phyloP scores from a whole-genome alignment of 2,888 invertebrate species.

The Cryptosula pallasiana region DNA sequence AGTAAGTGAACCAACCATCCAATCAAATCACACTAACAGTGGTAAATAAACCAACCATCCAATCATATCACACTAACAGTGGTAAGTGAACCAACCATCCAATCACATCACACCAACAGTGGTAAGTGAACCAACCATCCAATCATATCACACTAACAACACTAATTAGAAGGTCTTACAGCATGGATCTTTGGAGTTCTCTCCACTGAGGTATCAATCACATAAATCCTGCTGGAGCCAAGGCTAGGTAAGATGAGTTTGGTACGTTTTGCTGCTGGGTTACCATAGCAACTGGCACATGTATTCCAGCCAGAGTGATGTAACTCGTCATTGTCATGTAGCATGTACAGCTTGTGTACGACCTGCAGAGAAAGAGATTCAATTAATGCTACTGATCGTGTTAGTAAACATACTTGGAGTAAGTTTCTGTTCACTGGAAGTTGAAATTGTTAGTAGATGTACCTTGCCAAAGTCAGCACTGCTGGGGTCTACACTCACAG shows the following conservation, averaged over 20 bases:
- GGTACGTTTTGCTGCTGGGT: conserved; percentile 62
- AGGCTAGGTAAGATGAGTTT: conserved; percentile 77
- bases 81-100: no score
- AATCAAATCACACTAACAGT: no score
- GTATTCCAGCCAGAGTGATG: conserved; percentile 97
- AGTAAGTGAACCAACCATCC: no score
- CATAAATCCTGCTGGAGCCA: conserved; percentile 74
- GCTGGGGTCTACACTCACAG: conserved; percentile 82
- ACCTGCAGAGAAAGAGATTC: no score
- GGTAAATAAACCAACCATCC: no score
- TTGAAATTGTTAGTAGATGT: no score
- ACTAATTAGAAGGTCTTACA: background rate
- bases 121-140: background rate
- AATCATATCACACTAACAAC: background rate
- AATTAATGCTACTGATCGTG: no score
- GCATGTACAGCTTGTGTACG: conserved; percentile 76
- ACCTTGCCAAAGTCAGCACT: conserved; percentile 81
- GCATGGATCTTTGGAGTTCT: conserved; percentile 59
- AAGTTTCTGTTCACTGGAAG: no score
- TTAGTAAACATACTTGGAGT: no score
- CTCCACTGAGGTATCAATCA: conserved; percentile 72
- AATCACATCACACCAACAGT: no score
- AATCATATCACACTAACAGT: no score
- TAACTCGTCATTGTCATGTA: conserved; percentile 74
- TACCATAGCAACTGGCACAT: conserved; percentile 81